A percentile compares a stretch with the other conserved stretches of the same genome.
Conservation (phyloP, 2,113 vertebrate genomes). For the Nipponia nippon region DNA sequence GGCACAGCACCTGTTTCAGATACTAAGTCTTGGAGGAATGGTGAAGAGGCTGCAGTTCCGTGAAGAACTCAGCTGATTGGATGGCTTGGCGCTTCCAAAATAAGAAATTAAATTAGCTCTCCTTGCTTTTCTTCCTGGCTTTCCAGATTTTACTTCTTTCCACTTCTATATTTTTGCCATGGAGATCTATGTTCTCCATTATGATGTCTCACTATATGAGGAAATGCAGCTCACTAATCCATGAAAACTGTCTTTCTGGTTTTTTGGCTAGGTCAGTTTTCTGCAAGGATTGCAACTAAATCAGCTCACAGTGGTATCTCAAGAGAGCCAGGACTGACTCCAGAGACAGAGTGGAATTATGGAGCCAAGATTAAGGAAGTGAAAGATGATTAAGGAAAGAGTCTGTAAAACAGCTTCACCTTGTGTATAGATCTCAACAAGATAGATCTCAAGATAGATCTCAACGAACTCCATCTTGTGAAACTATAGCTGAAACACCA, state of each 20-base stretch:
- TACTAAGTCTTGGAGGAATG: background rate
- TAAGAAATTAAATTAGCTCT: background rate
- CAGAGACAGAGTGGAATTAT: background rate
- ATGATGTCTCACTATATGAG: background rate
- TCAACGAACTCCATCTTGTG: background rate
- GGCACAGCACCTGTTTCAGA: background rate
- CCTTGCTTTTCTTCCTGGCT: background rate
- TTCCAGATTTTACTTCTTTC: background rate
- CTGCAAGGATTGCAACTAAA: background rate
- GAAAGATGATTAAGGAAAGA: background rate
- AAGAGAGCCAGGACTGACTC: background rate
- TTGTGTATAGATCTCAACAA: background rate
- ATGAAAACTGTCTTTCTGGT: background rate
- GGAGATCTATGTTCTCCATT: background rate
- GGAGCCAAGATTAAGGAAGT: background rate
- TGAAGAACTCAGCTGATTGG: fast-evolving
- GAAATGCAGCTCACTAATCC: background rate
- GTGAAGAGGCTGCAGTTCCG: background rate
- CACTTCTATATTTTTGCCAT: too few species aligned
- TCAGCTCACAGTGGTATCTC: background rate
- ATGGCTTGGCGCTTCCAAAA: background rate
- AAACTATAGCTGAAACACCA: background rate
- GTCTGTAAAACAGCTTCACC: background rate
- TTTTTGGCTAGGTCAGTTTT: background rate
- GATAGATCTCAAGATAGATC: background rate